Conservation (phyloP, 2,113 vertebrate genomes). For the Meriones unguiculatus region DNA sequence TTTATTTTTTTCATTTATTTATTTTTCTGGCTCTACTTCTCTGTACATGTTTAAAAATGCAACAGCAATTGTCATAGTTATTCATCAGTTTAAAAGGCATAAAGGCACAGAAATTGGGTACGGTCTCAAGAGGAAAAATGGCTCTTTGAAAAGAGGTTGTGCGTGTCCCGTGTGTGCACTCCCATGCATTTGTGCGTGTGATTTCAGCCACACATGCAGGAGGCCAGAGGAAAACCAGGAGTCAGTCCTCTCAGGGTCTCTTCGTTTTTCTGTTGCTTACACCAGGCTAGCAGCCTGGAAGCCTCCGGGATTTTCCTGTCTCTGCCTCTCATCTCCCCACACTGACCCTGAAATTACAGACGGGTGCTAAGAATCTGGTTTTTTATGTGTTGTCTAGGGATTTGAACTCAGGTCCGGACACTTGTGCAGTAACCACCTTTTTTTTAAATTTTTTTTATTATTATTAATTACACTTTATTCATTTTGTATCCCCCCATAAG, state of each 20-base stretch:
- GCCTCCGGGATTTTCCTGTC: not conserved
- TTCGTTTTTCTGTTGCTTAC: not conserved
- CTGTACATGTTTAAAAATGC: conserved; percentile 56
- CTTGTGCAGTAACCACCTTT: not conserved
- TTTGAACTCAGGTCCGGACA: not conserved
- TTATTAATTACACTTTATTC: too few species aligned
- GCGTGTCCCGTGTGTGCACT: not conserved
- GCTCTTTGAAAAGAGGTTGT: not conserved
- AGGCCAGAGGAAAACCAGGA: not conserved
- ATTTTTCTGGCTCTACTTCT: conserved; percentile 42
- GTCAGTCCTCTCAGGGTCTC: not conserved
- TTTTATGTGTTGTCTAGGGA: not conserved
- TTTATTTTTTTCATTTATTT: too few species aligned
- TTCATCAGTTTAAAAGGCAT: conserved; percentile 58
- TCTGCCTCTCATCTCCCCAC: not conserved
- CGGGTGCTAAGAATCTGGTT: not conserved
- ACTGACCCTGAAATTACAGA: not conserved
- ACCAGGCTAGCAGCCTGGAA: not conserved
- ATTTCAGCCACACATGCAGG: not conserved
- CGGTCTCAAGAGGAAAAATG: conserved; percentile 5
- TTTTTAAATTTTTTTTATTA: too few species aligned
- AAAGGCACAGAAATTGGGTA: not conserved
- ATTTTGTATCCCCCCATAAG: too few species aligned
- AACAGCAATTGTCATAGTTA: conserved; percentile 33
- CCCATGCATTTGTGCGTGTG: not conserved